phyloP scores from a whole-genome alignment of 2,113 vertebrate genomes.

The Anas platyrhynchos region DNA sequence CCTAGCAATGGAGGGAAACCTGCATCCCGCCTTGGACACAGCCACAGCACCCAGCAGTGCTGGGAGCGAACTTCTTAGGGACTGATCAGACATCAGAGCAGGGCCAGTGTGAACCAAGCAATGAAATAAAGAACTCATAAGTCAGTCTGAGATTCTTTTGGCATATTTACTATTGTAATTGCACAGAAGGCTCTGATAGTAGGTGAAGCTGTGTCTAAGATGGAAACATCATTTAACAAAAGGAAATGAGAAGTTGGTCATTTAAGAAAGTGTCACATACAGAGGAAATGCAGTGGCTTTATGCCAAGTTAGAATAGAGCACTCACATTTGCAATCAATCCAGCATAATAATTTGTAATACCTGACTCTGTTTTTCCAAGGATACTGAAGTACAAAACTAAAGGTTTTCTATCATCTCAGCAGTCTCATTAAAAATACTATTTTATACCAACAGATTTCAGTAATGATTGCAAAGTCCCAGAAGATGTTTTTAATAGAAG shows the following conservation, averaged over 20 bases:
- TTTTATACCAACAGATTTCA: conserved; percentile 15
- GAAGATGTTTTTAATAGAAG: conserved; percentile 25
- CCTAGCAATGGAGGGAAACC: neutral
- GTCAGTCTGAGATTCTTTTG: neutral
- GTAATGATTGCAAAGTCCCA: neutral
- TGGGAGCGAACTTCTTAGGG: neutral
- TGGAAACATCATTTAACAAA: neutral
- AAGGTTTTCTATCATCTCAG: neutral
- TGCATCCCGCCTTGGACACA: neutral
- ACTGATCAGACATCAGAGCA: neutral
- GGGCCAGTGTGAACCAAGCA: neutral
- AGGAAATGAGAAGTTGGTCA: neutral
- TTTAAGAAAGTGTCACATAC: neutral
- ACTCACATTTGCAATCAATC: neutral
- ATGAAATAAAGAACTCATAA: neutral
- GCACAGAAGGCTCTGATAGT: neutral
- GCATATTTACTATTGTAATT: neutral
- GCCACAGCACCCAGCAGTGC: neutral
- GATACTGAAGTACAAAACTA: neutral
- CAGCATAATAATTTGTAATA: neutral
- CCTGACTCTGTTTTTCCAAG: neutral
- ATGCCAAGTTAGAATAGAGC: neutral
- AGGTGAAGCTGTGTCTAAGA: neutral
- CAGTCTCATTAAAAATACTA: neutral
- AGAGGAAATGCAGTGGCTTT: neutral